phyloP scores from a whole-genome alignment of 2,797 vertebrate genomes.

The Sitta carolinensis region DNA sequence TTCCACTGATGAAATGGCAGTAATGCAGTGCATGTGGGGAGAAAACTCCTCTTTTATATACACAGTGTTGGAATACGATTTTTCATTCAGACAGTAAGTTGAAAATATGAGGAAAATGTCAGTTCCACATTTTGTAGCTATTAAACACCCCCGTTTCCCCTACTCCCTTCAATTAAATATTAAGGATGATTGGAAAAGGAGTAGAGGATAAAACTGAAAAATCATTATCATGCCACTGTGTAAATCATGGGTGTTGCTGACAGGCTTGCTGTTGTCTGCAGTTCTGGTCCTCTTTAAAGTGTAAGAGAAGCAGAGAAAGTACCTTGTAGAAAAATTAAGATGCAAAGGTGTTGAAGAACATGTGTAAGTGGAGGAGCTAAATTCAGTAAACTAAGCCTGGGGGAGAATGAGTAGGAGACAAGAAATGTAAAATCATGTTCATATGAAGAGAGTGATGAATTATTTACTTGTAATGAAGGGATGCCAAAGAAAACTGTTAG shows the following conservation, averaged over 20 bases:
- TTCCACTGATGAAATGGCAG: not conserved
- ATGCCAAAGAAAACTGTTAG: not conserved
- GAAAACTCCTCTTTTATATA: not conserved
- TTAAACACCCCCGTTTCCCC: not conserved
- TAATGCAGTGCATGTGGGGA: not conserved
- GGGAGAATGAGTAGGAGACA: not conserved
- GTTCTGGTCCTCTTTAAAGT: slow-evolving; percentile 28
- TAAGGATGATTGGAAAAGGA: not conserved
- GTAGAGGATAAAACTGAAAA: slow-evolving; percentile 16
- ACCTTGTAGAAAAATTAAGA: not conserved
- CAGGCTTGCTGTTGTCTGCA: slow-evolving; percentile 34
- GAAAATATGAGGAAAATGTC: not conserved
- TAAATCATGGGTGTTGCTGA: slow-evolving; percentile 15
- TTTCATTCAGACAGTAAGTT: not conserved
- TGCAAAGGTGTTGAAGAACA: not conserved
- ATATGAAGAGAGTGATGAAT: not conserved
- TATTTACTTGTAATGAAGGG: not conserved
- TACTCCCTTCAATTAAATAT: not conserved
- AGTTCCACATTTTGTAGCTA: not conserved
- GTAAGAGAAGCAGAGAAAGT: slow-evolving; percentile 41
- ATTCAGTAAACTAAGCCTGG: not conserved
- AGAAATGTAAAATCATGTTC: not conserved
- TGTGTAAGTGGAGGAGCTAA: not conserved
- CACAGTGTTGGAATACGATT: not conserved
- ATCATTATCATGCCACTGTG: not conserved